Evolutionary conservation across 2,888 invertebrate genomes (phyloP), one percentile per base, ranked within the genome.

Genomic region (Papilio demoleus): DNA sequence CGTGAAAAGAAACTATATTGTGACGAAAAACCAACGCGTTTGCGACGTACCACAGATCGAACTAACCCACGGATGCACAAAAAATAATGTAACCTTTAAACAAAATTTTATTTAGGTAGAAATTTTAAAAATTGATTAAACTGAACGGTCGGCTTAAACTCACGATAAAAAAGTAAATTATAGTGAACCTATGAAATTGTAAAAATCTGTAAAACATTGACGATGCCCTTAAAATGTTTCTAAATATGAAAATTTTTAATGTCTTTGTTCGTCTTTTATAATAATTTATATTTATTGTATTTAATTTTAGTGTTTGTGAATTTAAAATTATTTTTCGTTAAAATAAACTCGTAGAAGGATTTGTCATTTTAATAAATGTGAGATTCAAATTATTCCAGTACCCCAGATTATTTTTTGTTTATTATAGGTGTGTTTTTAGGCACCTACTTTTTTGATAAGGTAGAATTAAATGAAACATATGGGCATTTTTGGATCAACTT

Each of bases 21-120:
- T 47, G 88, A 90, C 65, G 91, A 92, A 62, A 82, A 83, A 0
- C 91, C 91, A 0, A 90, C 88, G 59, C 82, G 90, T 24, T 76
- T 91, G 59, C 87, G 88, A 8, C 83, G 85, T 6, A 75, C 81
- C 0, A 79, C 83, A 65, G 88, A 87, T 31, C 83, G 86, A 17
- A 70, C 76, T n/a, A 58, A 67, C 36, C 47, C 40, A 27, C 81
- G 82, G 6, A 12, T 70, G 4, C 70, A 73, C 34, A 87, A 84
- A 71, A 87, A 87, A 75, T 84, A 79, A 79, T 65, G 45, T n/a
- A 31, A 24, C 17, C 19, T 19, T 4, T 38, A 9, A 40, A 17
- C 3, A 19, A 36, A 36, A 17, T 75, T 73, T 71, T 73, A 70
- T n/a, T n/a, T n/a, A n/a, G n/a, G n/a, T n/a, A n/a, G n/a, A 70